phyloP scores from a whole-genome alignment of 35 echinoderm and acorn worm species.

The Amphiura filiformis region DNA sequence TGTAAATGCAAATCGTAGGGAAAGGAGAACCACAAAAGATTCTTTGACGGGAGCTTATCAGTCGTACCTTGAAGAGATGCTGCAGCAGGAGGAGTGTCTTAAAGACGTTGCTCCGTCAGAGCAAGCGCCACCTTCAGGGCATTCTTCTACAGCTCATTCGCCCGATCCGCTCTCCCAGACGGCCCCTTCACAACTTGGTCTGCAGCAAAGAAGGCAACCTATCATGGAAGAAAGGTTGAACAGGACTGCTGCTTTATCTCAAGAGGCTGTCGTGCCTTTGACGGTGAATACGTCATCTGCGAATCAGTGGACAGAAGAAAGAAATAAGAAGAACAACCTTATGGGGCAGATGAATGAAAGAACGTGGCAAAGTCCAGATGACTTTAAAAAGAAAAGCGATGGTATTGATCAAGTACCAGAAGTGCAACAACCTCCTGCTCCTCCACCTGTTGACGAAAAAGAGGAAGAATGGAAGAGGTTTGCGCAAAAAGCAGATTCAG shows the following conservation, averaged over 20 bases:
- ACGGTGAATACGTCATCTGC: background rate
- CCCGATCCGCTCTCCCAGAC: background rate
- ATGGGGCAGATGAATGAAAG: conserved; percentile 33
- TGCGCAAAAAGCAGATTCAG: background rate
- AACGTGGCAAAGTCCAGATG: conserved; percentile 64
- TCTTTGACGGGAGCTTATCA: background rate
- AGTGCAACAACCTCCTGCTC: too few relatives aligned
- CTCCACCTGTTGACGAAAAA: background rate
- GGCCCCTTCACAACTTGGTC: background rate
- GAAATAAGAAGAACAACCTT: conserved; percentile 37
- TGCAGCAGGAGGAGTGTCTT: background rate
- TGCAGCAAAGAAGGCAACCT: background rate
- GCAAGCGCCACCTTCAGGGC: background rate
- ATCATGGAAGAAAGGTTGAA: background rate
- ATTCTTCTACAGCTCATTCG: background rate
- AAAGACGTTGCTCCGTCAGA: conserved; percentile 2
- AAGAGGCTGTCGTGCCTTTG: background rate
- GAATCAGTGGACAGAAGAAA: conserved; percentile 14
- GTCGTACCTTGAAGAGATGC: background rate
- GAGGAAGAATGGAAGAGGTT: conserved; percentile 16
- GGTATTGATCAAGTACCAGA: background rate
- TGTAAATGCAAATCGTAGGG: background rate
- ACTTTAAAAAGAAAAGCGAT: conserved; percentile 30
- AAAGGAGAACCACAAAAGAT: background rate
- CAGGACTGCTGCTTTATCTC: background rate